Evolutionary conservation across 1,140 invertebrate genomes (phyloP).

Genomic region (Drosophila triauraria): DNA sequence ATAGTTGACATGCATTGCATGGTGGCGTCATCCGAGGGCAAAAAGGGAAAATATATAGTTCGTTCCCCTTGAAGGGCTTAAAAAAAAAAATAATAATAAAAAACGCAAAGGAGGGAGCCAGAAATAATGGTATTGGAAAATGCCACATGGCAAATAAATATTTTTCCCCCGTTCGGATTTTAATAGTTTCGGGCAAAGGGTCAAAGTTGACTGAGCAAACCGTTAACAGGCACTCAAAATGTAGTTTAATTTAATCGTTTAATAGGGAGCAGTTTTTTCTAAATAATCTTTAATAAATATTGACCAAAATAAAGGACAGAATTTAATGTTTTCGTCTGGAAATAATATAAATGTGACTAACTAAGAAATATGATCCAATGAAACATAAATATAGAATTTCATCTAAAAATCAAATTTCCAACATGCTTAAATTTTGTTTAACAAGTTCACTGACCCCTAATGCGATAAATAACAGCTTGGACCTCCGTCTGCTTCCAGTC

Average conservation of each 20-base stretch:
- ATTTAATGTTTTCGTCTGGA: too few relatives aligned
- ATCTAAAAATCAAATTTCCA: too few relatives aligned
- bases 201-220: neutral
- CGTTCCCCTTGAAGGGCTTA: constrained; percentile 24
- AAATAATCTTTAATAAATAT: too few relatives aligned
- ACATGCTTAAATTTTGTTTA: too few relatives aligned
- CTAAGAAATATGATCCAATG: too few relatives aligned
- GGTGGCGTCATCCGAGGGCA: constrained; percentile 27
- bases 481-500: neutral
- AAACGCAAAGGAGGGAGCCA: neutral
- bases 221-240: neutral
- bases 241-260: neutral
- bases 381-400: too few relatives aligned
- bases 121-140: constrained; percentile 12
- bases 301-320: too few relatives aligned
- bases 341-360: too few relatives aligned
- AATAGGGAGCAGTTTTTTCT: neutral
- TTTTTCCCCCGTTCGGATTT: neutral
- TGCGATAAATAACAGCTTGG: neutral
- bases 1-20: constrained; percentile 50
- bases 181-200: neutral
- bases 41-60: constrained; percentile 32
- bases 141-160: constrained; percentile 14
- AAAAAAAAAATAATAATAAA: neutral
- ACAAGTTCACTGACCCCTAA: constrained; percentile 14